Evolutionary conservation across 2,888 invertebrate species (phyloP), one percentile per base, ranked within the genome.

Genomic region (Drosophila dives): DNA sequence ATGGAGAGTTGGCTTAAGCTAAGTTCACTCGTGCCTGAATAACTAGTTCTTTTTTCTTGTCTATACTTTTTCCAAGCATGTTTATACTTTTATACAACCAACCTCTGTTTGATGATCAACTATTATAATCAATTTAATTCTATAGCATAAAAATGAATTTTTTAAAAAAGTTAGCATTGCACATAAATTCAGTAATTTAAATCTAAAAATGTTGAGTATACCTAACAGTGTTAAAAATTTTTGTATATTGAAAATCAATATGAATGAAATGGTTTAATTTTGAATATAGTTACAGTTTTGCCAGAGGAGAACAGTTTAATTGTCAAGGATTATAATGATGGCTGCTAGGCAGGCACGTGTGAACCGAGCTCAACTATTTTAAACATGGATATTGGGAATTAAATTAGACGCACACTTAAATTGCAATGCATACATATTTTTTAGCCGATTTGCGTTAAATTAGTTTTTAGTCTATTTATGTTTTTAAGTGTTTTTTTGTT

Each of bases 391-490:
- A 15, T 23, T 45, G 23, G 42, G 67, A 36, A 66, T 79, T 56
- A 61, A 72, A 72, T 80, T 83, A 83, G 76, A 53, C 67, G 77
- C 77, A 77, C 72, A 77, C 65, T 83, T 64, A 34, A 61, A 63
- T 78, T 74, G 82, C 80, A 85, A 80, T 80, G 74, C 60, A 73
- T 55, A 55, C 60, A 80, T 76, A 79, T 74, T 76, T 87, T 89
- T 87, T 85, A 90, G 86, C 89, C 89, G 75, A 83, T 86, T 76
- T 76, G 73, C 68, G 71, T 83, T 86, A 79, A 89, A 72, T 87
- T 84, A 75, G 66, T 61, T 79, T 89, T 87, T 86, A 86, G 90
- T 90, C 85, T 86, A 89, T 84, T 89, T 84, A 75, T 65, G 73
- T 70, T 77, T 78, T 80, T 45, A 40, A 11, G 7, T 45, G 20